Conservation (phyloP, 1,140 invertebrate species). For the Magallana ariakensis region DNA sequence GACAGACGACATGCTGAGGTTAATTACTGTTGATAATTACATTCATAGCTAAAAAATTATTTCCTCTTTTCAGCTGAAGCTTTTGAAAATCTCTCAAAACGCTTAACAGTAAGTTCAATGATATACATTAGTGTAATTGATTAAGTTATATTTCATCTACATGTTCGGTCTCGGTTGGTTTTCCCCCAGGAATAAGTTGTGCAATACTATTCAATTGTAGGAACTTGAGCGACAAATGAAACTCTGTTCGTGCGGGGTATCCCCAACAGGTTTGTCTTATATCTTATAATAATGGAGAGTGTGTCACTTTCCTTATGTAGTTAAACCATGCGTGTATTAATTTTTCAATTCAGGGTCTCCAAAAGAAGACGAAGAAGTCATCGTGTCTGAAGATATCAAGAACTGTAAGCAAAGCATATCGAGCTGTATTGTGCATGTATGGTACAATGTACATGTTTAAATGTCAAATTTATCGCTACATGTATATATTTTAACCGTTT, state of each 20-base stretch:
- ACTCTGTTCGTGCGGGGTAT: neutral
- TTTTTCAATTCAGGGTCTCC: no score
- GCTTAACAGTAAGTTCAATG: neutral
- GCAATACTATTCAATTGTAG: neutral
- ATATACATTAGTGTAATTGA: neutral
- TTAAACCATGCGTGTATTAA: no score
- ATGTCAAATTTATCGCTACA: no score
- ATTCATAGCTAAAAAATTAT: neutral
- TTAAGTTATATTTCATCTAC: neutral
- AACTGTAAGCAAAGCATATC: neutral
- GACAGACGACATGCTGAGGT: no score
- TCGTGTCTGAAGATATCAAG: constrained; percentile 1
- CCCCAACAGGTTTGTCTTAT: neutral
- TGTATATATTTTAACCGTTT: no score
- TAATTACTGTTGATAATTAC: no score
- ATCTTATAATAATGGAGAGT: no score
- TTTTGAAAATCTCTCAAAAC: constrained; percentile 1
- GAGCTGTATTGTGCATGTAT: no score
- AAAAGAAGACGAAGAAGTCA: neutral
- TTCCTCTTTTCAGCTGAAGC: neutral
- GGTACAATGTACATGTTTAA: no score
- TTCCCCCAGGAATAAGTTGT: no score
- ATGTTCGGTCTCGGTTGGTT: no score
- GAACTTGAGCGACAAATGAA: neutral
- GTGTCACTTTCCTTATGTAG: no score